Evolutionary conservation across 2,113 vertebrate species (phyloP), one percentile per base, ranked within the genome.

Genomic region (Chiloscyllium plagiosum): DNA sequence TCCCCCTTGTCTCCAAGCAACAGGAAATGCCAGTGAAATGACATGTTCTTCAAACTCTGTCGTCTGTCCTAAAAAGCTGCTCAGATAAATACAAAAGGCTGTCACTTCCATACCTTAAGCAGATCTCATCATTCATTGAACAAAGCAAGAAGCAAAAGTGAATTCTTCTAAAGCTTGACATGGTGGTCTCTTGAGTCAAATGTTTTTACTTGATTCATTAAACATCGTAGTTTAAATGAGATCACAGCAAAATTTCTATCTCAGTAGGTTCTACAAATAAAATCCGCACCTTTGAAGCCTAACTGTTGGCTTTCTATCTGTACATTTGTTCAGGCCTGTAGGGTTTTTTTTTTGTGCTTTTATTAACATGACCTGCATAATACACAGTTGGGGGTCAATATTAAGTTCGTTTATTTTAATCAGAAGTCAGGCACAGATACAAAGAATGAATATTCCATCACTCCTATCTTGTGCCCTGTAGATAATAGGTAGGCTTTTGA

Each of bases 11-110:
- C 94, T 95, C 94, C 68, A 72, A 69, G 69, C 69, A 76, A 95
- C 94, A 42, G 65, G 69, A 29, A 70, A 72, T 95, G 94, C 94
- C 69, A 52, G 69, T 76, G 94, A 72, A 47, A 69, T 72, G 69
- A 95, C 69, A 42, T 95, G 37, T 24, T 95, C 47, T 95, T 4
- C 26, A 52, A 29, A 70, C 94, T 76, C 22, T 72, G 94, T 42
- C 94, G 52, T 95, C 94, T 50, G 42, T 72, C 37, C 47, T 95
- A 52, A 72, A 26, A 72, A 95, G 33, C 68, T 70, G 26, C 69
- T 72, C 33, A 72, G 22, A 47, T 61, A 12, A 2, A 72, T 26
- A 50, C 24, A 29, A 70, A 72, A 66, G 42, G 47, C 42, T 72
- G 94, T 52, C 15, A 47, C 72, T 42, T 76, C 68, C 47, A 10